Evolutionary conservation across 2,888 invertebrate species (phyloP).

Genomic region (Thereva unica): DNA sequence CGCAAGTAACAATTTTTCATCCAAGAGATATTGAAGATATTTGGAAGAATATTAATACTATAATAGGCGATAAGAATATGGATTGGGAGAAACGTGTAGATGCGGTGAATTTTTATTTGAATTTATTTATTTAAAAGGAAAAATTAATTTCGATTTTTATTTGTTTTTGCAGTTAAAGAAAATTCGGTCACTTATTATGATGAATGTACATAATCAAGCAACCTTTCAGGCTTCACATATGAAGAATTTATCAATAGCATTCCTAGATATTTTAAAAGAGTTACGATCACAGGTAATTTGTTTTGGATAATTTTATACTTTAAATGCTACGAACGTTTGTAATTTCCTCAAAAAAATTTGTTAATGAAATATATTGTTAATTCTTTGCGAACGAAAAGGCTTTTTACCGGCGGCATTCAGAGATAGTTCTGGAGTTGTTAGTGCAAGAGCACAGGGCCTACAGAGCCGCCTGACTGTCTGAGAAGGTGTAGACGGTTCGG

Average conservation of each 20-base stretch:
- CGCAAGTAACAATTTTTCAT: constrained; percentile 81
- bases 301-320: neutral
- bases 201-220: constrained; percentile 73
- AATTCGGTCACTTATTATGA: constrained; percentile 78
- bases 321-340: neutral
- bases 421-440: too few relatives aligned
- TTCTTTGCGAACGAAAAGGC: too few relatives aligned
- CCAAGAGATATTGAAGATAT: constrained; percentile 81
- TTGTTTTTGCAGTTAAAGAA: constrained; percentile 73
- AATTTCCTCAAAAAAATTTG: too few relatives aligned
- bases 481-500: too few relatives aligned
- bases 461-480: too few relatives aligned
- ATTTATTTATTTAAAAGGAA: constrained; percentile 6
- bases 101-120: constrained; percentile 63
- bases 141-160: constrained; percentile 15
- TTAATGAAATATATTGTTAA: too few relatives aligned
- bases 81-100: constrained; percentile 97
- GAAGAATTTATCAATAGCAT: constrained; percentile 78
- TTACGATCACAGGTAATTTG: constrained; percentile 77
- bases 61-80: constrained; percentile 77
- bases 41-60: constrained; percentile 72
- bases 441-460: too few relatives aligned
- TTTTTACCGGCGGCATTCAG: too few relatives aligned
- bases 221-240: constrained; percentile 70
- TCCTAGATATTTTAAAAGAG: constrained; percentile 83